Percentiles rank a stretch among this genome's conserved stretches.
phyloP scores from a whole-genome alignment of 2,113 vertebrate species.

The Scomber japonicus region DNA sequence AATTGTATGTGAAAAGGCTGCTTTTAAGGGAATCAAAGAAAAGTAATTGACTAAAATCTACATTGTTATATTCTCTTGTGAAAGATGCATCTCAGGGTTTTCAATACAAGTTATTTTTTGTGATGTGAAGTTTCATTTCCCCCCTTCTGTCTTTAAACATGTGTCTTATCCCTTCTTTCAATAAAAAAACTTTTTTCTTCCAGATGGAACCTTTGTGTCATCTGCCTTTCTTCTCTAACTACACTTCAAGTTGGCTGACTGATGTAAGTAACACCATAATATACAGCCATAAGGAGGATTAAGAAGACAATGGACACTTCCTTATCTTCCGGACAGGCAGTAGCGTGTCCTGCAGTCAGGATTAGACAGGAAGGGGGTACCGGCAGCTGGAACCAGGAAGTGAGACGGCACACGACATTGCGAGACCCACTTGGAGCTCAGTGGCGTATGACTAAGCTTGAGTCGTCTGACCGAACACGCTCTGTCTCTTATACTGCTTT shows the following conservation, averaged over 20 bases:
- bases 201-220: constrained; percentile 66
- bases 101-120: too few relatives aligned
- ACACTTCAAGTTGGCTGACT: constrained; percentile 41
- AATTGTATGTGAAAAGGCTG: neutral
- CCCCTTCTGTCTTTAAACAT: neutral
- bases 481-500: constrained; percentile 44
- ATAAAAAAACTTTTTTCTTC: neutral
- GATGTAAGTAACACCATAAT: constrained; percentile 28
- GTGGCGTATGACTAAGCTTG: constrained; percentile 73
- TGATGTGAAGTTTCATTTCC: too few relatives aligned
- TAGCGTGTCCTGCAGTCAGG: constrained; percentile 44
- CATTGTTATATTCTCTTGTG: neutral
- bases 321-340: constrained; percentile 68
- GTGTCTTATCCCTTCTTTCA: neutral
- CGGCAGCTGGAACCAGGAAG: constrained; percentile 73
- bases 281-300: constrained; percentile 55
- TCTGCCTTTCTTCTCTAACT: neutral
- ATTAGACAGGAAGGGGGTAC: constrained; percentile 56
- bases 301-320: constrained; percentile 62
- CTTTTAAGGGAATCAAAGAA: neutral
- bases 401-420: constrained; percentile 50
- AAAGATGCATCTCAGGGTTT: neutral
- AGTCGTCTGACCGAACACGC: constrained; percentile 59
- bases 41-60: neutral
- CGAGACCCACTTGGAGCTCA: constrained; percentile 48